Evolutionary conservation across 2,113 vertebrate species (phyloP), one percentile per base, ranked within the genome.

Genomic region (Pardalotus punctatus): DNA sequence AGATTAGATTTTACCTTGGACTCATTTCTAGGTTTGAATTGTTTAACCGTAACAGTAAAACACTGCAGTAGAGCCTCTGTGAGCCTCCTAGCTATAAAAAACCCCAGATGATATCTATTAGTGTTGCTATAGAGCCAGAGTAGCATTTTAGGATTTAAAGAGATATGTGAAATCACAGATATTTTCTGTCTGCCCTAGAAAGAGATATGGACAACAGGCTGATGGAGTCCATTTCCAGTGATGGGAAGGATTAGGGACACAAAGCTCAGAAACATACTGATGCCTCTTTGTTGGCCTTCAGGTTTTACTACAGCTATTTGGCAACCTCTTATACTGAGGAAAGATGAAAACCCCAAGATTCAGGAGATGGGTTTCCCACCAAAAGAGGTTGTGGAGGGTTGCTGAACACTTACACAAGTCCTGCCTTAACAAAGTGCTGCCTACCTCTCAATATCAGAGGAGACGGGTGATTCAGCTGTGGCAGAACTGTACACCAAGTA

Each of bases 91-190:
- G 88, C 56, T 92, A 66, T 81, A 50, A 80, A 95, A 89, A 81
- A 67, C 2, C 12, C 47, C 58, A 77, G 64, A 91, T 70, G 10
- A 82, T 86, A 64, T 48, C 60, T 93, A 43, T 83, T 93, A 92
- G 85, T 90, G 88, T 93, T 94, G 87, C 92, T 95, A 82, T 92
- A 90, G 86, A 90, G 50, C 67, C 69, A 81, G 76, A 77, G 56
- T 35, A 60, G n/a, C 67, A 67, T 67, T 94, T 96, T 80, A 96
- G 71, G 60, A 92, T 93, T 96, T 95, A 96, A 88, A 92, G 82
- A 86, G 43, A 47, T 64, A 85, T 1, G 5, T 28, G 28, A 10
- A 67, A 77, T 14, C 48, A 28, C 31, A 28, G 43, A 19, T 17
- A 77, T 67, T 70, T 90, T 72, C 76, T 94, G 20, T 38, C 38